phyloP scores from a whole-genome alignment of 1,140 invertebrate species.

The Cyclargus thomasi region DNA sequence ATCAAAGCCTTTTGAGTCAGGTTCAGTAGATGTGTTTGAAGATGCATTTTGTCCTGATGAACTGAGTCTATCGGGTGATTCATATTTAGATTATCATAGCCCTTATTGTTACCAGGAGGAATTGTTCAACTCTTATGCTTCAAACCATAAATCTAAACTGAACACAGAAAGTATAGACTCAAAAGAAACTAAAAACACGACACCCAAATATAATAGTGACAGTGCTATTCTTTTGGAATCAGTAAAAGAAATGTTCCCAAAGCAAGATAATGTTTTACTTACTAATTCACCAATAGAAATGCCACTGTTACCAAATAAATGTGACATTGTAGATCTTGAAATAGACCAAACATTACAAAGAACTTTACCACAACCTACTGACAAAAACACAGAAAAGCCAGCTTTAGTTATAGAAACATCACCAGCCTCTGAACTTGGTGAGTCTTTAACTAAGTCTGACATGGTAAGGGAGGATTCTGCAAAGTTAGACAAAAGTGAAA shows the following conservation, averaged over 20 bases:
- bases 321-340: not conserved
- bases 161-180: slow-evolving; percentile 27
- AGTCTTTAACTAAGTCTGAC: slow-evolving; percentile 2
- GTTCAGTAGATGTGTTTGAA: slow-evolving; percentile 49
- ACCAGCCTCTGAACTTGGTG: not conserved
- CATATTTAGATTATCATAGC: slow-evolving; percentile 41
- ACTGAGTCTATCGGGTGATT: slow-evolving; percentile 35
- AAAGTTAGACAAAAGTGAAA: slow-evolving; percentile 21
- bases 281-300: not conserved
- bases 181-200: slow-evolving; percentile 31
- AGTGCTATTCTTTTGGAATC: not conserved
- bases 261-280: not conserved
- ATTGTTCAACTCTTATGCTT: slow-evolving; percentile 32
- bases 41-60: slow-evolving; percentile 53
- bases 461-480: slow-evolving; percentile 19
- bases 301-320: not conserved
- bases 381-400: not conserved
- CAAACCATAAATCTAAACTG: slow-evolving; percentile 41
- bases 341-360: not conserved
- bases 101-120: slow-evolving; percentile 37
- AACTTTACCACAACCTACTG: not conserved
- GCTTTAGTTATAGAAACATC: not conserved
- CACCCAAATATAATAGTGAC: not conserved
- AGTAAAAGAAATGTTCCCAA: not conserved
- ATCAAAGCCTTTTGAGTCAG: slow-evolving; percentile 36